Base-by-base conservation (phyloP, 2,113 vertebrate genomes). In the Neolamprologus kungweensis region DNA sequence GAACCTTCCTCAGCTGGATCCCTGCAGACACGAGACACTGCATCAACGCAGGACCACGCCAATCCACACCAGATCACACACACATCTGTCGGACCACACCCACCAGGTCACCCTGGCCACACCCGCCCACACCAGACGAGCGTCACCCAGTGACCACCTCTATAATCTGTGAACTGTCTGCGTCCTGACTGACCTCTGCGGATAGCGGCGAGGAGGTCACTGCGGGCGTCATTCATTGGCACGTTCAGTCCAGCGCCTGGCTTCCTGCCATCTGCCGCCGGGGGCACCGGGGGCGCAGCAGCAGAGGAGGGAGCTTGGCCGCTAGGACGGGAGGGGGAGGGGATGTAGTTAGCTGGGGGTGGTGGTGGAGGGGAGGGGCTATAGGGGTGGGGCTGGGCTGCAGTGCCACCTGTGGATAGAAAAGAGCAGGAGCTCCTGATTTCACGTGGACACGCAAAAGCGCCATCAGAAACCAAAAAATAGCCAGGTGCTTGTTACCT, bases 141-240 rank as follows among this genome's bases (percentile, higher is more conserved):
- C 4, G 0, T 35, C 4, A 68, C 63, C 63, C 33, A 65, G 33
- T 37, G 10, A 37, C 60, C 33, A 45, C 40, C 40, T 75, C 23
- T 23, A 50, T 47, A 75, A 26, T 28, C 9, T 21, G 19, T 33
- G 14, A 68, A 10, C 40, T 53, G 9, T 7, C 28, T 6, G 35
- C 2, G 0, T 17, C 9, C 9, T 75, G 40, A 45, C 83, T 86
- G 9, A 93, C 97, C 97, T 95, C 97, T 96, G 55, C 97, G 97
- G 60, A 98, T 98, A 80, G 97, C 97, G 0, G 97, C 97, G 60
- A 98, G 95, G 51, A 98, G 95, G 91, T 97, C 97, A 19, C 97
- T 98, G 54, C 97, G 96, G 45, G 97, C 97, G 0, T 98, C 97
- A 35, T 96, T 98, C 92, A 97, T 96, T 16, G 97, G 97, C 45